phyloP scores from a whole-genome alignment of 2,888 invertebrate genomes.

The Megastigmus dorsalis region DNA sequence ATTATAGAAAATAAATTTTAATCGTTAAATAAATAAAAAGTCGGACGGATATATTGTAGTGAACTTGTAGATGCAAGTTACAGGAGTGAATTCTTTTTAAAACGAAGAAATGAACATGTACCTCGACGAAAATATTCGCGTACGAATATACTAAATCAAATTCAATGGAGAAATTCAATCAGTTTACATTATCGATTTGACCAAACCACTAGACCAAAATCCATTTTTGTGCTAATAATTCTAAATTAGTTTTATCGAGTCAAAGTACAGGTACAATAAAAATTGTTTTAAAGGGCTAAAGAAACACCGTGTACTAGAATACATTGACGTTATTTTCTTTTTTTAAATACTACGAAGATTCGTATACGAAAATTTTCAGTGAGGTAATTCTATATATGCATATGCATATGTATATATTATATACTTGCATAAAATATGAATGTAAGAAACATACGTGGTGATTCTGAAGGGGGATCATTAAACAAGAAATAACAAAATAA shows the following conservation, averaged over 20 bases:
- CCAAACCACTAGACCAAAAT: too few relatives aligned
- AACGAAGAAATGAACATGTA: slow-evolving; percentile 1
- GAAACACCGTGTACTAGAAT: too few relatives aligned
- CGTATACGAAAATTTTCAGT: slow-evolving; percentile 30
- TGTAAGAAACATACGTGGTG: slow-evolving; percentile 42
- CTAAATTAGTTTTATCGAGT: too few relatives aligned
- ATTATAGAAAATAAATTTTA: slow-evolving; percentile 38
- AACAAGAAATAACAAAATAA: too few relatives aligned
- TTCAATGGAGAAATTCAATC: too few relatives aligned
- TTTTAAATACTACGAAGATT: too few relatives aligned
- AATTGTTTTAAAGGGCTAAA: too few relatives aligned
- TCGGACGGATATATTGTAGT: slow-evolving; percentile 47
- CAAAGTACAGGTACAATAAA: too few relatives aligned
- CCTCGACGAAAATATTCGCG: slow-evolving; percentile 37
- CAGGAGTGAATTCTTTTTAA: slow-evolving; percentile 36
- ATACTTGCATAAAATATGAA: slow-evolving; percentile 35
- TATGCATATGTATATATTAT: slow-evolving; percentile 33
- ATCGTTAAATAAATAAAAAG: slow-evolving; percentile 46
- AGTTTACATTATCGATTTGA: too few relatives aligned
- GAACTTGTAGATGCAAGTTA: slow-evolving; percentile 37
- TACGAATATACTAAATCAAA: neutral
- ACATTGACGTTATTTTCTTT: too few relatives aligned
- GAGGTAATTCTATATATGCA: slow-evolving; percentile 9
- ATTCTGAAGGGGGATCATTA: slow-evolving; percentile 51
- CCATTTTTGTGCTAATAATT: too few relatives aligned